These are phyloP conservation scores for Camponotus floridanus DNA, from an alignment of 1,140 invertebrate genomes.

Conservation along the genomic window DNA sequence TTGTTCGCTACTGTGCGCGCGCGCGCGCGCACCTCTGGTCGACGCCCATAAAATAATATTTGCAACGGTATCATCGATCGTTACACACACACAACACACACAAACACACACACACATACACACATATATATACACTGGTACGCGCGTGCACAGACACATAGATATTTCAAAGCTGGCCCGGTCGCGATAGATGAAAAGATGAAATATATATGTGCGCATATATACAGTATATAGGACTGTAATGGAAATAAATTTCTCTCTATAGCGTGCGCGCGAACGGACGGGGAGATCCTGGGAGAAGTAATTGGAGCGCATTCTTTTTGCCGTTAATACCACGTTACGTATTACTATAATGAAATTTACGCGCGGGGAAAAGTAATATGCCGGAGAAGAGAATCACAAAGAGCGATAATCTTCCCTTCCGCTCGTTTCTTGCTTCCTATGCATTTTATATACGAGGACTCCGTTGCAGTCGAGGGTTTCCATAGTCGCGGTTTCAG, in stretches of 20 bases:
- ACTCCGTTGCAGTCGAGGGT: neutral
- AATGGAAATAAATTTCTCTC: slow-evolving; percentile 57
- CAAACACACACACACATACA: neutral
- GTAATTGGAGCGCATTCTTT: slow-evolving; percentile 54
- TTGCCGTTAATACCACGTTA: slow-evolving; percentile 47
- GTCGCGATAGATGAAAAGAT: slow-evolving; percentile 34
- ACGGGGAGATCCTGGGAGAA: neutral
- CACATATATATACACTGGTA: too few species aligned
- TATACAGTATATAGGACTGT: slow-evolving; percentile 21
- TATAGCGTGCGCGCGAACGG: neutral
- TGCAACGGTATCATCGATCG: slow-evolving; percentile 53
- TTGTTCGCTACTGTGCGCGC: slow-evolving; percentile 18
- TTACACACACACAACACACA: neutral
- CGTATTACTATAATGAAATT: slow-evolving; percentile 41
- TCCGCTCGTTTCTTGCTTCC: neutral
- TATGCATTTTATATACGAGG: neutral
- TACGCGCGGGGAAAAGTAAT: neutral
- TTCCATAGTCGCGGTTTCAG: neutral
- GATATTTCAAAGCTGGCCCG: slow-evolving; percentile 3
- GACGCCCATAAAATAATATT: slow-evolving; percentile 62
- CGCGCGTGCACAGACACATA: neutral
- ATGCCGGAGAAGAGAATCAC: neutral
- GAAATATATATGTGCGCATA: slow-evolving; percentile 40
- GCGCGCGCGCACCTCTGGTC: neutral
- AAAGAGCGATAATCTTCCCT: neutral